Percentiles rank a stretch among this genome's conserved stretches.
Conservation (phyloP, 2,888 invertebrate genomes). For the Pogonocherus hispidulus region DNA sequence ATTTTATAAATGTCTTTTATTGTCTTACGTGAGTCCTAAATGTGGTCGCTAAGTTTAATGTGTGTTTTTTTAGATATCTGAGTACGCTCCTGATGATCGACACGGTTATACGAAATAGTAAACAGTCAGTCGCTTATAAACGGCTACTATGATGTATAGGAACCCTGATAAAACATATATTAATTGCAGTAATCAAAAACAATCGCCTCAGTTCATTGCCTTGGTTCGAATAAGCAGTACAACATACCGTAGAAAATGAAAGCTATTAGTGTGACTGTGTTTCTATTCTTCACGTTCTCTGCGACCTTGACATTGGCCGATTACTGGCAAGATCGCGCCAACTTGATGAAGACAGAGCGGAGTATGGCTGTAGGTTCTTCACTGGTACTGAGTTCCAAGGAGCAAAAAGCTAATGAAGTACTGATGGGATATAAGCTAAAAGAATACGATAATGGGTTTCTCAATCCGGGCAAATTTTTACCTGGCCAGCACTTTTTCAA, state of each 20-base stretch:
- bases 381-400: conserved; percentile 62
- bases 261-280: conserved; percentile 5
- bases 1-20: too few species aligned
- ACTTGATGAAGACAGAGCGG: conserved; percentile 47
- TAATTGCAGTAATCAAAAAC: neutral
- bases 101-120: too few species aligned
- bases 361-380: conserved; percentile 47
- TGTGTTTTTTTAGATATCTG: too few species aligned
- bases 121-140: too few species aligned
- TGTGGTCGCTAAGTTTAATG: too few species aligned
- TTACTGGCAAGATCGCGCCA: conserved; percentile 53
- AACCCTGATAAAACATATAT: neutral
- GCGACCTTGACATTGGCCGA: conserved; percentile 31
- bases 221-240: conserved; percentile 2
- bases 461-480: conserved; percentile 68
- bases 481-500: conserved; percentile 78
- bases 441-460: conserved; percentile 60
- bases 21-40: too few species aligned
- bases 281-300: neutral
- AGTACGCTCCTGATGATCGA: too few species aligned
- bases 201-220: conserved; percentile 18
- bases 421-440: conserved; percentile 59
- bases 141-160: neutral
- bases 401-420: conserved; percentile 57
- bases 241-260: conserved; percentile 3